These are phyloP conservation scores for Aurelia aurita DNA, from an alignment of 30 jellyfish, hydroid and myxozoan genomes.

Conservation along the genomic window DNA sequence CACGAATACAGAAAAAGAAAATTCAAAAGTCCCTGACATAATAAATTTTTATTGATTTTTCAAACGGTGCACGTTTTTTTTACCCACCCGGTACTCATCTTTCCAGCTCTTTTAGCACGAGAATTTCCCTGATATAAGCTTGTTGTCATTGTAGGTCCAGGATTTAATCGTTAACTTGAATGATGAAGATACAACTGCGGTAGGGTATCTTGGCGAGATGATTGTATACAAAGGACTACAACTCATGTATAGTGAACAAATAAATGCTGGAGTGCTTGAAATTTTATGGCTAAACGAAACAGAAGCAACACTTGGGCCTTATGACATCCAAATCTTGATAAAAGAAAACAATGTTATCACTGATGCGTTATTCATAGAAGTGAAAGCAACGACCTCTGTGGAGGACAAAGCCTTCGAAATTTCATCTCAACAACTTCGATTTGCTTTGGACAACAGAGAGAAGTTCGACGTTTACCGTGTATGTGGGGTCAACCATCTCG, in stretches of 20 bases:
- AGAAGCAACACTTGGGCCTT: slow-evolving; percentile 66
- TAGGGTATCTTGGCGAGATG: slow-evolving; percentile 75
- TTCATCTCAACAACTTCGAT: slow-evolving; percentile 67
- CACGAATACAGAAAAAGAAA: too few species aligned
- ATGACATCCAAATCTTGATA: slow-evolving; percentile 42
- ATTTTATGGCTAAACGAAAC: slow-evolving; percentile 73
- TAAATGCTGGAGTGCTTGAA: background rate
- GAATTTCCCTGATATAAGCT: too few species aligned
- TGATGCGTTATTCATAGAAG: slow-evolving; percentile 69
- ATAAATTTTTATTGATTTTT: too few species aligned
- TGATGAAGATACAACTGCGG: slow-evolving; percentile 17
- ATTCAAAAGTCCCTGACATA: too few species aligned
- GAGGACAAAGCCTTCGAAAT: slow-evolving; percentile 77
- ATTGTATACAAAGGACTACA: slow-evolving; percentile 44
- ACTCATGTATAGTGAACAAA: slow-evolving; percentile 1
- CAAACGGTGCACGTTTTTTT: too few species aligned
- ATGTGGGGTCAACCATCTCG: slow-evolving; percentile 37
- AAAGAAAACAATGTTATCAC: background rate
- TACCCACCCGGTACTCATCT: too few species aligned
- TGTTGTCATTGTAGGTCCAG: background rate
- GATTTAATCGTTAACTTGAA: background rate
- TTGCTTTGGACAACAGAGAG: slow-evolving; percentile 69
- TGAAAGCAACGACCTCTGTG: slow-evolving; percentile 59
- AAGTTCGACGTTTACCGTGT: slow-evolving; percentile 79
- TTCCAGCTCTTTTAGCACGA: too few species aligned